Base-by-base conservation (phyloP, 2,113 vertebrate genomes). In the Odontesthes bonariensis region DNA sequence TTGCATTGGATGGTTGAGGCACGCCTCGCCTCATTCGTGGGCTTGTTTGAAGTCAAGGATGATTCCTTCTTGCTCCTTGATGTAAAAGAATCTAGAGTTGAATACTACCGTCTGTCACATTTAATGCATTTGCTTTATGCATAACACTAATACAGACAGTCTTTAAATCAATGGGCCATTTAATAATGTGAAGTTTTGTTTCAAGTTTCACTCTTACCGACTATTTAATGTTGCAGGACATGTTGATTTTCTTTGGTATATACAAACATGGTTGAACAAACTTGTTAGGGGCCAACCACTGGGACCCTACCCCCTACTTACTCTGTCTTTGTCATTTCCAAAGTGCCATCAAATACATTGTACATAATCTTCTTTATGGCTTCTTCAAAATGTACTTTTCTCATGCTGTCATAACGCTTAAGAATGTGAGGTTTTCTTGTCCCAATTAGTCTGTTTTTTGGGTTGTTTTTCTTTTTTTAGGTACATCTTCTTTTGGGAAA, bases 1-100 rank as follows among this genome's bases (percentile, higher is more conserved):
- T 98, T 97, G 96, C 96, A 97, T 96, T 95, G 89, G 91, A 94
- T 91, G 94, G 96, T 95, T 95, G 93, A 95, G 96, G 95, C 93
- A 95, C 87, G 94, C 94, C 95, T 95, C 92, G 94, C 96, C 95
- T 96, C 93, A 92, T 92, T 95, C 94, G 95, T 94, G 95, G 94
- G 93, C 93, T 92, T 93, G 94, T 95, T 95, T 95, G 91, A 96
- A 97, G 96, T 96, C 95, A 96, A 95, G 95, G 88, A 92, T 94
- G 86, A 91, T 90, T 93, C 88, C 82, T 92, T 88, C 91, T 77
- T 81, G 75, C 78, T 89, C 84, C 82, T 85, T 74, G 71, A 91
- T 86, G 83, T 89, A 84, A 87, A 82, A 91, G 81, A 85, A 74
- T 89, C 69, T 75, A 73, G 84, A 88, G 89, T 92, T 82, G 84